phyloP scores from a whole-genome alignment of 2,888 invertebrate species.

The Stenolophus ochropezus region DNA sequence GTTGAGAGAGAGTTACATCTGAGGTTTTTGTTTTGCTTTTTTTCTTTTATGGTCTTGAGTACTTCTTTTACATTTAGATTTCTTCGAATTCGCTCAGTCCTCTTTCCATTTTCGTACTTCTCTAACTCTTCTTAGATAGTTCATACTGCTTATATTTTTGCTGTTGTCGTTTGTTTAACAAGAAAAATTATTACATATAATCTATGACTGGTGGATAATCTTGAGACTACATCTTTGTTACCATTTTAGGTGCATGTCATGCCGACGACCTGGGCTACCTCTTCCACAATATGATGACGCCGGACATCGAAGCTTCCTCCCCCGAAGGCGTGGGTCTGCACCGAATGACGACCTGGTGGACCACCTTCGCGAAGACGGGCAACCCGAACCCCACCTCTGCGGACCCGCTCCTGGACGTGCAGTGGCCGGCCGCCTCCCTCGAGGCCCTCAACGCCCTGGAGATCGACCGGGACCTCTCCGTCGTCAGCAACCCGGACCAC shows the following conservation, averaged over 20 bases:
- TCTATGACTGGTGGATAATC: no score
- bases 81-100: no score
- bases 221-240: no score
- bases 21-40: no score
- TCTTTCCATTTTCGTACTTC: no score
- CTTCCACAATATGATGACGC: constrained; percentile 64
- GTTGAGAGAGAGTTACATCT: no score
- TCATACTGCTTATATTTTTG: no score
- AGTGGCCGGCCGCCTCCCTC: constrained; percentile 66
- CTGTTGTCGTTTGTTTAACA: no score
- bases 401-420: constrained; percentile 61
- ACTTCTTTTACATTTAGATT: no score
- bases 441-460: constrained; percentile 66
- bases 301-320: constrained; percentile 61
- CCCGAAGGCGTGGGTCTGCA: constrained; percentile 64
- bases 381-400: constrained; percentile 63
- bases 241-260: constrained; percentile 67
- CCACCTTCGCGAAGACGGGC: constrained; percentile 67
- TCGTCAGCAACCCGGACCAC: constrained; percentile 65
- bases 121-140: no score
- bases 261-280: constrained; percentile 67
- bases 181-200: no score
- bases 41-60: no score
- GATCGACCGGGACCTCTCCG: constrained; percentile 66
- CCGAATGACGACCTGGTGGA: constrained; percentile 66